A percentile compares a stretch with the other conserved stretches of the same genome.
phyloP scores from a whole-genome alignment of 2,888 invertebrate species.

The Syrista parreyssii region DNA sequence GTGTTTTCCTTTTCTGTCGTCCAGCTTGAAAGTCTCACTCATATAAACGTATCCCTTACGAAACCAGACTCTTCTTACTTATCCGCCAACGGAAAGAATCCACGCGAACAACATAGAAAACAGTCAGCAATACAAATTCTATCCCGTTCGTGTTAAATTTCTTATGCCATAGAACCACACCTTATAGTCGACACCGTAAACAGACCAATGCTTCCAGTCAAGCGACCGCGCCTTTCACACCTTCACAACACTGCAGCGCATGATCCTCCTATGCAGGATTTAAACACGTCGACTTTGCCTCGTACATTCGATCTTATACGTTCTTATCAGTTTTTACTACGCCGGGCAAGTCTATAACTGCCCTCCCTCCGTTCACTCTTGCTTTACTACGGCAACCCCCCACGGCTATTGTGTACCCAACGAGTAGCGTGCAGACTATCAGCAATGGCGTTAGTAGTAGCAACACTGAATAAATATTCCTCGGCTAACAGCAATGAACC shows the following conservation, averaged over 20 bases:
- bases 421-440: neutral
- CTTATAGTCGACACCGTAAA: neutral
- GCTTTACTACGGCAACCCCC: neutral
- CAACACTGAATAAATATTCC: neutral
- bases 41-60: neutral
- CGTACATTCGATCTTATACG: neutral
- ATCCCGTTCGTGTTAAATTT: neutral
- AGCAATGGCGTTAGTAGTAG: neutral
- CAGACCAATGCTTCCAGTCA: neutral
- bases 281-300: neutral
- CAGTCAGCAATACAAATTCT: neutral
- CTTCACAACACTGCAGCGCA: neutral
- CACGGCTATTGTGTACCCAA: neutral
- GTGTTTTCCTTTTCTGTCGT: conserved; percentile 60
- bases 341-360: neutral
- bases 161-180: neutral
- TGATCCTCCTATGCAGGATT: neutral
- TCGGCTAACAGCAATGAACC: conserved; percentile 14
- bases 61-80: neutral
- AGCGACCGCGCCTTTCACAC: neutral
- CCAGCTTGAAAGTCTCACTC: conserved; percentile 59
- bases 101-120: neutral
- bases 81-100: neutral
- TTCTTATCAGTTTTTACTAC: neutral
- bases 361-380: neutral